Evolutionary conservation across 2,888 invertebrate species (phyloP), one percentile per base, ranked within the genome.

Genomic region (Hipparchia semele): DNA sequence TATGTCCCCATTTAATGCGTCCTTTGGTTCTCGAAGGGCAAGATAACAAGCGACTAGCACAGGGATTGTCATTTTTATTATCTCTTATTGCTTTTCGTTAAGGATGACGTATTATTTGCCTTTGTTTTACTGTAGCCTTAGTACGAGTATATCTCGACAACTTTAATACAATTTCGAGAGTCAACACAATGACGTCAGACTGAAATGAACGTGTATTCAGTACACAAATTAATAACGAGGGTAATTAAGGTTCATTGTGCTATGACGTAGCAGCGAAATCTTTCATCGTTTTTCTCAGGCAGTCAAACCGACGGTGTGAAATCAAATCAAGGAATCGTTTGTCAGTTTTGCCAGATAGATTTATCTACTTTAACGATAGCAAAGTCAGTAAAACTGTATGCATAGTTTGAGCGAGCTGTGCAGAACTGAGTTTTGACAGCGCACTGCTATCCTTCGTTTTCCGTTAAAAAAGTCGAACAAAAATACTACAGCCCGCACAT

Each of bases 1-100:
- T 68, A 68, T 68, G 68, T 23, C 68, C 68, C 68, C 68, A 68
- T 68, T 68, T 68, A 68, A 68, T 60, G 49, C 59, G 68, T 58
- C 68, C 68, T 68, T 45, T 49, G 68, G 58, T 49, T 68, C 68
- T 51, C 68, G 51, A 68, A 68, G 68, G 68, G 68, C 68, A 39
- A 68, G 58, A 68, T 68, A 68, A 68, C 68, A 68, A 68, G 68
- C 68, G 51, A 59, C 58, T 33, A 33, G 33, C 68, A 39, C 58
- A 49, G 68, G 68, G 68, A 68, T 68, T 68, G 68, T 49, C 51
- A 68, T 68, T 58, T 68, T 68, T 67, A 67, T 58, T 56, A 67
- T 67, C 56, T 67, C 58, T 58, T 67, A 67, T 58, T 67, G 58
- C 46, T 67, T 67, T 67, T 67, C 67, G 56, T 67, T 67, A 46